phyloP scores from a whole-genome alignment of 1,140 invertebrate genomes.

The Conus betulinus region DNA sequence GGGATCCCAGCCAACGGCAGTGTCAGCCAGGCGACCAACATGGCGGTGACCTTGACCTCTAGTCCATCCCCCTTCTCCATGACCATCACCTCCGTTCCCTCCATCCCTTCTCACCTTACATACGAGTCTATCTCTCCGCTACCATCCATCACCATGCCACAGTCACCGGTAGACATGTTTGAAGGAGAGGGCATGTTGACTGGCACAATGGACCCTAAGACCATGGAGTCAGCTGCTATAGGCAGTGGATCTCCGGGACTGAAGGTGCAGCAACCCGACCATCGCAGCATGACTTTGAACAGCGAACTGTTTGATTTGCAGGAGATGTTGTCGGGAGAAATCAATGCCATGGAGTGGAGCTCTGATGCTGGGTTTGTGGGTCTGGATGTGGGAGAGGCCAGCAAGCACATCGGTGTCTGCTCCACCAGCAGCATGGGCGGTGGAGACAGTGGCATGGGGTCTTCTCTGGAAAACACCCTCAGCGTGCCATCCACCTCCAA shows the following conservation, averaged over 20 bases:
- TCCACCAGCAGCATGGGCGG: slow-evolving; percentile 47
- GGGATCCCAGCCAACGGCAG: not conserved
- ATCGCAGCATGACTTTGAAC: slow-evolving; percentile 37
- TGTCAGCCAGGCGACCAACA: not conserved
- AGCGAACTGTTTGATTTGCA: slow-evolving; percentile 65
- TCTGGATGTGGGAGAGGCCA: slow-evolving; percentile 60
- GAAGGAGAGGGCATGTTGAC: not conserved
- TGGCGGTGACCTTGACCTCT: not conserved
- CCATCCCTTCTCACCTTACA: not conserved
- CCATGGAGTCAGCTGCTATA: not conserved
- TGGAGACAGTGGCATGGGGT: slow-evolving; percentile 55
- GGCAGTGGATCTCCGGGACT: slow-evolving; percentile 1
- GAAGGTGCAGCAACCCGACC: slow-evolving; percentile 12
- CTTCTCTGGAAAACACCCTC: slow-evolving; percentile 40
- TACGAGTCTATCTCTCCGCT: slow-evolving; percentile 27
- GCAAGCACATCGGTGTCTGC: slow-evolving; percentile 26
- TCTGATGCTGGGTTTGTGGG: slow-evolving; percentile 58
- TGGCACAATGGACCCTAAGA: not conserved
- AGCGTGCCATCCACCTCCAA: slow-evolving; percentile 51
- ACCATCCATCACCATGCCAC: slow-evolving; percentile 21
- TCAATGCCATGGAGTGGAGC: slow-evolving; percentile 71
- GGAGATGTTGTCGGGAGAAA: slow-evolving; percentile 65
- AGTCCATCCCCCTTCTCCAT: not conserved
- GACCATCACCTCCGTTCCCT: not conserved
- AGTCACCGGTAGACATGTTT: not conserved